phyloP scores from a whole-genome alignment of 2,797 vertebrate genomes.

The Enteromius thamalakanensis region DNA sequence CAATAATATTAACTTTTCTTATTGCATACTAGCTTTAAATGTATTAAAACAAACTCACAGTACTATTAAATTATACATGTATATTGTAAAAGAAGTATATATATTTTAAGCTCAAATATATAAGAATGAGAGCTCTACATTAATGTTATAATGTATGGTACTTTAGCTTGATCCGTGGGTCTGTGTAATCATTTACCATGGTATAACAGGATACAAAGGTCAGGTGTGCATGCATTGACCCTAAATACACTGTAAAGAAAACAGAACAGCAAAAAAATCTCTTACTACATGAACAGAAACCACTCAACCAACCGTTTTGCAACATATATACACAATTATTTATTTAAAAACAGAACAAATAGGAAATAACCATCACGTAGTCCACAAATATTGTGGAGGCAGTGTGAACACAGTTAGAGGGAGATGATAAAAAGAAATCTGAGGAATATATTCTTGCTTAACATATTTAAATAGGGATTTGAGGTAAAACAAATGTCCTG shows the following conservation, averaged over 20 bases:
- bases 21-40: background rate
- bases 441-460: constrained; percentile 7
- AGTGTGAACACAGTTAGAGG: constrained; percentile 44
- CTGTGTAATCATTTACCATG: constrained; percentile 24
- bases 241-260: background rate
- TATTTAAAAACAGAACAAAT: constrained; percentile 58
- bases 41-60: background rate
- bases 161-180: background rate
- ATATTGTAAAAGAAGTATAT: background rate
- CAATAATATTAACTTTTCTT: no score
- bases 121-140: background rate
- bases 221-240: background rate
- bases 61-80: background rate
- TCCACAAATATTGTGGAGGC: constrained; percentile 65
- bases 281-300: background rate
- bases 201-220: constrained; percentile 7
- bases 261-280: background rate
- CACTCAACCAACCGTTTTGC: background rate
- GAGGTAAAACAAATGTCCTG: constrained; percentile 19
- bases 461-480: background rate
- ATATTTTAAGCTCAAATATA: background rate
- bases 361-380: constrained; percentile 54
- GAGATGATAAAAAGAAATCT: constrained; percentile 39
- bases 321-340: constrained; percentile 59
- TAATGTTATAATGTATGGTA: background rate